Conservation (phyloP, 2,888 invertebrate genomes). For the Spilosoma lubricipeda region DNA sequence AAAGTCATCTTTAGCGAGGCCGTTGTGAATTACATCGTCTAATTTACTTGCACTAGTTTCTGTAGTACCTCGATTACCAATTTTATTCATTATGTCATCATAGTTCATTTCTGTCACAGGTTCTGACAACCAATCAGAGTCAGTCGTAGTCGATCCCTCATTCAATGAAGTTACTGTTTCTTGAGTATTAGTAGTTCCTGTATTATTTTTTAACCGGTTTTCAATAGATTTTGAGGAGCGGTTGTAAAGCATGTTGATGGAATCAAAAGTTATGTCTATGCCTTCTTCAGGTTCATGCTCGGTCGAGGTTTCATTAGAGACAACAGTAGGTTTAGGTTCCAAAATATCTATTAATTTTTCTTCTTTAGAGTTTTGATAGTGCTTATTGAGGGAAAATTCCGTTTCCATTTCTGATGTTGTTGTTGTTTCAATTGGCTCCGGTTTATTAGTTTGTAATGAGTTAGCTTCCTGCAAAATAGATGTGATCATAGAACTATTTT, state of each 20-base stretch:
- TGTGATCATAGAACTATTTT: constrained; percentile 41
- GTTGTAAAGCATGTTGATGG: constrained; percentile 71
- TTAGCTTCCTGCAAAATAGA: constrained; percentile 46
- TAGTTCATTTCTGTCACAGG: constrained; percentile 72
- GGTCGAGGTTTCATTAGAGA: constrained; percentile 44
- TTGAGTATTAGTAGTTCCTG: constrained; percentile 14
- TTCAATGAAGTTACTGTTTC: constrained; percentile 45
- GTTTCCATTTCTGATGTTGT: constrained; percentile 48
- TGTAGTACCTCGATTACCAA: constrained; percentile 65
- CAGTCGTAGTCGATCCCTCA: constrained; percentile 54
- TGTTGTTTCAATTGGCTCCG: constrained; percentile 35
- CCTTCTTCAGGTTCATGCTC: constrained; percentile 58
- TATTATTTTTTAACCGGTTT: constrained; percentile 44
- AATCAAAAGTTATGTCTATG: constrained; percentile 73
- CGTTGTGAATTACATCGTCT: constrained; percentile 67
- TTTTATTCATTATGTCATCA: constrained; percentile 66
- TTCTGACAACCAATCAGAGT: constrained; percentile 77
- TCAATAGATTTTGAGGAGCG: constrained; percentile 75
- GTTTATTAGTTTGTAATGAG: constrained; percentile 42
- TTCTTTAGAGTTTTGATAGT: constrained; percentile 51
- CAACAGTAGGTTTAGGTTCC: constrained; percentile 45
- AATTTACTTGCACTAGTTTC: constrained; percentile 61
- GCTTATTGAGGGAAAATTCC: constrained; percentile 58
- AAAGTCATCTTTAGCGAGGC: constrained; percentile 70
- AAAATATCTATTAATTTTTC: constrained; percentile 62